Conservation (phyloP, 2,888 invertebrate species). For the Melieria omissa region DNA sequence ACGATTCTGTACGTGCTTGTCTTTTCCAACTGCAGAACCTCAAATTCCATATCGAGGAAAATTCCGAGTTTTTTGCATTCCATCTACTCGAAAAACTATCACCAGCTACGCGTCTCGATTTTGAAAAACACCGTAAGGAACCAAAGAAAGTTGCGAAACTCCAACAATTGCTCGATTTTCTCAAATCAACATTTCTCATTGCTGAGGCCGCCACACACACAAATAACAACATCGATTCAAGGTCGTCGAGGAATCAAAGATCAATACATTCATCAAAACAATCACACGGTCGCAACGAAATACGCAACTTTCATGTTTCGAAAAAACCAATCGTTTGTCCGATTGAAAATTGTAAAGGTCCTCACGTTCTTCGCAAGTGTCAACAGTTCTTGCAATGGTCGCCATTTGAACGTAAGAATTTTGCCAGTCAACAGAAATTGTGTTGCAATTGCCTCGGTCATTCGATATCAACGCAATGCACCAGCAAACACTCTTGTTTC, state of each 20-base stretch:
- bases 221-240: not conserved
- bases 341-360: constrained; percentile 18
- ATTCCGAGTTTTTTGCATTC: too few species aligned
- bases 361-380: constrained; percentile 26
- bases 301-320: constrained; percentile 28
- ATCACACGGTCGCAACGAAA: constrained; percentile 6
- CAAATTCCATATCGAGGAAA: too few species aligned
- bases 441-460: constrained; percentile 23
- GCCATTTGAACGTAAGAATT: constrained; percentile 23
- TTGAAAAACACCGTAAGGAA: constrained; percentile 27
- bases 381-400: constrained; percentile 33
- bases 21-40: too few species aligned
- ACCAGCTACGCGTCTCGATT: constrained; percentile 8
- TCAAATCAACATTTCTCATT: constrained; percentile 29
- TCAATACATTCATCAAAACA: not conserved
- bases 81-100: constrained; percentile 16
- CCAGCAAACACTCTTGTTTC: constrained; percentile 22
- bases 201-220: constrained; percentile 20
- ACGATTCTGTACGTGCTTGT: too few species aligned
- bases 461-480: constrained; percentile 22
- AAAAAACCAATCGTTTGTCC: constrained; percentile 32
- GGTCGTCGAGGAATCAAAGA: constrained; percentile 1
- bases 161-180: constrained; percentile 23
- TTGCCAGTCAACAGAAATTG: constrained; percentile 8
- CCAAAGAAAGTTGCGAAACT: constrained; percentile 17